Evolutionary conservation across 2,113 vertebrate species (phyloP).

Genomic region (Sisor rabdophorus): DNA sequence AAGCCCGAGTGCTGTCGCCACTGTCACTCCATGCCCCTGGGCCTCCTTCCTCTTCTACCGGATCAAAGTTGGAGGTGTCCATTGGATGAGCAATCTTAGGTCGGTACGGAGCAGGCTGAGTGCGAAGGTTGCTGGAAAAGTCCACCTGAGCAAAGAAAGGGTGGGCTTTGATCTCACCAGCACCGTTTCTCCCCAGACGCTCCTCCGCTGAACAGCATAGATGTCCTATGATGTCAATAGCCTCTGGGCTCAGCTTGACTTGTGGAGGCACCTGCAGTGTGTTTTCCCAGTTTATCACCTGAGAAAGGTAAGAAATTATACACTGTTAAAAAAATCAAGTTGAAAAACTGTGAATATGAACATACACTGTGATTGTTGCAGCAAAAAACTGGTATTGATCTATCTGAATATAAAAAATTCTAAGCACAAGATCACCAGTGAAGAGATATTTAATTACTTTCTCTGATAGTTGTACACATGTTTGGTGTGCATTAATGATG

Average conservation of each 20-base stretch:
- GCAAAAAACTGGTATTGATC: too few species aligned
- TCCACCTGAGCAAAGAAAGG: constrained; percentile 85
- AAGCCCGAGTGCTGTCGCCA: constrained; percentile 79
- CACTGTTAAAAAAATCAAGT: not conserved
- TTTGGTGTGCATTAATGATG: too few species aligned
- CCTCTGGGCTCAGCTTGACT: constrained; percentile 86
- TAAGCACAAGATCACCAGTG: too few species aligned
- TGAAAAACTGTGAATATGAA: too few species aligned
- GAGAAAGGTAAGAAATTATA: not conserved
- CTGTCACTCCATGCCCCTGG: constrained; percentile 83
- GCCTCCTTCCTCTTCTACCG: constrained; percentile 87
- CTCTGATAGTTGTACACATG: too few species aligned
- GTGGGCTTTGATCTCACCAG: constrained; percentile 91
- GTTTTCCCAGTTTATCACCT: constrained; percentile 98
- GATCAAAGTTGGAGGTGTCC: constrained; percentile 99
- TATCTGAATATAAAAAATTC: too few species aligned
- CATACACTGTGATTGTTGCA: too few species aligned
- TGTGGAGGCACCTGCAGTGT: constrained; percentile 92
- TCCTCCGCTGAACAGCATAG: constrained; percentile 91
- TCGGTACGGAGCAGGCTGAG: constrained; percentile 89
- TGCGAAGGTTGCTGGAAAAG: constrained; percentile 89
- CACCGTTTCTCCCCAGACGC: constrained; percentile 85
- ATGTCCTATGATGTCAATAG: constrained; percentile 87
- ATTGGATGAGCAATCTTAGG: constrained; percentile 96
- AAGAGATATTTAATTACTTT: too few species aligned